phyloP scores from a whole-genome alignment of 2,797 vertebrate species.

The Pempheris klunzingeri region DNA sequence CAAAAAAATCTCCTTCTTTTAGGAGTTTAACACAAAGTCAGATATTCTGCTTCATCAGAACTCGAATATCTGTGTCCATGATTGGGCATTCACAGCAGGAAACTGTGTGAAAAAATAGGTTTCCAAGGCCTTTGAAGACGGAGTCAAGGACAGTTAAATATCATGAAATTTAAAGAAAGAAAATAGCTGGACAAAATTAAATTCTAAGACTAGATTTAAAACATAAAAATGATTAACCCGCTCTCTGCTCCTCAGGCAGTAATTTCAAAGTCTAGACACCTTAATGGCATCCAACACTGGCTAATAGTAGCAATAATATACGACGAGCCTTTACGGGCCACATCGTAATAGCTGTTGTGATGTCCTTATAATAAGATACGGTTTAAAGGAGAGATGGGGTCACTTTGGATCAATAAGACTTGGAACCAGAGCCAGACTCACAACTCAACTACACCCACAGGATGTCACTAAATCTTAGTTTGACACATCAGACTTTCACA shows the following conservation, averaged over 20 bases:
- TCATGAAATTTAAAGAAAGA: too few relatives aligned
- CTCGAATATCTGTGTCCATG: neutral
- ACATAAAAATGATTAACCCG: neutral
- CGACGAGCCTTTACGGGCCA: neutral
- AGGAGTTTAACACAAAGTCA: neutral
- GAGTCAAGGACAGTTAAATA: neutral
- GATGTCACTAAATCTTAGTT: conserved; percentile 47
- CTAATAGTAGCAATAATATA: conserved; percentile 13
- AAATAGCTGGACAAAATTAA: neutral
- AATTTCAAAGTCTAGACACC: conserved; percentile 21
- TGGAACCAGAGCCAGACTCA: conserved; percentile 42
- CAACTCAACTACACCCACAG: conserved; percentile 10
- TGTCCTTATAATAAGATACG: conserved; percentile 38
- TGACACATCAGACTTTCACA: conserved; percentile 36
- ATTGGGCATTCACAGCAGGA: neutral
- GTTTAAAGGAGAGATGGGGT: conserved; percentile 36
- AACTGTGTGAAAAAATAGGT: neutral
- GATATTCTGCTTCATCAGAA: neutral
- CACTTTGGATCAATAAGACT: conserved; percentile 52
- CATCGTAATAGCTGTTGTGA: conserved; percentile 18
- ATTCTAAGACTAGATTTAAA: neutral
- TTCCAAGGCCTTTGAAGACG: neutral
- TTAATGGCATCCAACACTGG: conserved; percentile 6
- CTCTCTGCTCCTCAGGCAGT: neutral
- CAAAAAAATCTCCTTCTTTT: neutral